Evolutionary conservation across 2,113 vertebrate genomes (phyloP).

Genomic region (Cyprinodon tularosa): DNA sequence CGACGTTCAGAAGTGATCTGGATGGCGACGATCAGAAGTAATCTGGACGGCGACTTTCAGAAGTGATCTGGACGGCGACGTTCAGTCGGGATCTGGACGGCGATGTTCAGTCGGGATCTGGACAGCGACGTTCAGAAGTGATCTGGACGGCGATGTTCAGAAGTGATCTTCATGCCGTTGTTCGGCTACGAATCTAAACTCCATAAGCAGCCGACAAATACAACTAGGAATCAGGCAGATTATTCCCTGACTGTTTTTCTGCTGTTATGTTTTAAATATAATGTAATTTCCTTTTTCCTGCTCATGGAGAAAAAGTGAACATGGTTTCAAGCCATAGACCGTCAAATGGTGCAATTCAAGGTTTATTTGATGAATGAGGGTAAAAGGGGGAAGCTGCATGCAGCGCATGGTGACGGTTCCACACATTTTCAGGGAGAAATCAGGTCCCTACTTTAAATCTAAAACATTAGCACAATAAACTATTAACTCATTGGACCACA

Average conservation of each 20-base stretch:
- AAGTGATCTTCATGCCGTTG: too few species aligned
- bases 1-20: too few species aligned
- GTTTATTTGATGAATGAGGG: not conserved
- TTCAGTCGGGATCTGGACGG: too few species aligned
- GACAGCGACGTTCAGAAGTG: too few species aligned
- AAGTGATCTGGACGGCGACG: too few species aligned
- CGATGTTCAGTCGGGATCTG: too few species aligned
- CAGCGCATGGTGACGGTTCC: not conserved
- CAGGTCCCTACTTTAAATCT: conserved; percentile 26
- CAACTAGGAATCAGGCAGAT: not conserved
- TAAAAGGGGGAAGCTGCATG: not conserved
- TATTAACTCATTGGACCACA: conserved; percentile 60
- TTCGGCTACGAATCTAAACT: not conserved
- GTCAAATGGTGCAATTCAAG: not conserved
- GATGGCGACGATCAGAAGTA: too few species aligned
- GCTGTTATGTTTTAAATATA: not conserved
- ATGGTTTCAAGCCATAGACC: not conserved
- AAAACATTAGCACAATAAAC: conserved; percentile 38
- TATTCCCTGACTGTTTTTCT: not conserved
- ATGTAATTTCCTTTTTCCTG: not conserved
- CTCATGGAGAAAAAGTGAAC: not conserved
- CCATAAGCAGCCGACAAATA: not conserved
- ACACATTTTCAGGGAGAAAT: not conserved
- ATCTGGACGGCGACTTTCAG: too few species aligned
- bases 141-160: too few species aligned